Percentiles rank a stretch among this genome's conserved stretches.
Conservation (phyloP, 2,113 vertebrate species). For the Baryphthengus martii region DNA sequence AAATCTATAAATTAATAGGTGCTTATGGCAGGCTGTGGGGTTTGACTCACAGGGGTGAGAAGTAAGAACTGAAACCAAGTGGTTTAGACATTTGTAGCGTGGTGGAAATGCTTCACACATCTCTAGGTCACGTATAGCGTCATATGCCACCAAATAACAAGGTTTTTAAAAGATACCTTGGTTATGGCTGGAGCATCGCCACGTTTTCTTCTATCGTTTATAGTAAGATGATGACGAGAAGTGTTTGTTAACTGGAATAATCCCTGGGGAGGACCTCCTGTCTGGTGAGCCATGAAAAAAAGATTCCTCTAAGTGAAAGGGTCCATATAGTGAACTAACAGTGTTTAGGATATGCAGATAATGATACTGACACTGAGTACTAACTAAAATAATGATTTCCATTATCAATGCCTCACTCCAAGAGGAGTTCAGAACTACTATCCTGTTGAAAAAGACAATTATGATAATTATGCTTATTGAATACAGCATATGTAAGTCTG, state of each 20-base stretch:
- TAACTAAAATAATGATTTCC: not conserved
- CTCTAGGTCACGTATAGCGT: not conserved
- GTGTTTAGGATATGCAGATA: not conserved
- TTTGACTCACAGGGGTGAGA: not conserved
- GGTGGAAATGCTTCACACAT: not conserved
- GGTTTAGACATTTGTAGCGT: not conserved
- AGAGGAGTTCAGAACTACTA: not conserved
- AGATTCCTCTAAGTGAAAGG: not conserved
- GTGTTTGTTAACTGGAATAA: not conserved
- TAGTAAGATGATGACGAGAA: not conserved
- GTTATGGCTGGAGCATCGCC: not conserved
- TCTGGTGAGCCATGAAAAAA: not conserved
- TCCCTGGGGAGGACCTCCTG: not conserved
- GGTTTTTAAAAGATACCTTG: not conserved
- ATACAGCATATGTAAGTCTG: not conserved
- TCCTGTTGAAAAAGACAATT: not conserved
- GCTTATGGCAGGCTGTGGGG: not conserved
- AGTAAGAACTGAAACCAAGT: constrained; percentile 28
- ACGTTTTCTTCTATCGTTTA: not conserved
- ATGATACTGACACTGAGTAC: not conserved
- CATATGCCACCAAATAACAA: not conserved
- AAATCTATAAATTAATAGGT: constrained; percentile 2
- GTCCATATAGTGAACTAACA: not conserved
- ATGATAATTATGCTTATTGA: not conserved
- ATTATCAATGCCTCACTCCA: not conserved